Percentiles rank a stretch among this genome's conserved stretches.
phyloP scores from a whole-genome alignment of 2,797 vertebrate species.

The Rhinatrema bivittatum region DNA sequence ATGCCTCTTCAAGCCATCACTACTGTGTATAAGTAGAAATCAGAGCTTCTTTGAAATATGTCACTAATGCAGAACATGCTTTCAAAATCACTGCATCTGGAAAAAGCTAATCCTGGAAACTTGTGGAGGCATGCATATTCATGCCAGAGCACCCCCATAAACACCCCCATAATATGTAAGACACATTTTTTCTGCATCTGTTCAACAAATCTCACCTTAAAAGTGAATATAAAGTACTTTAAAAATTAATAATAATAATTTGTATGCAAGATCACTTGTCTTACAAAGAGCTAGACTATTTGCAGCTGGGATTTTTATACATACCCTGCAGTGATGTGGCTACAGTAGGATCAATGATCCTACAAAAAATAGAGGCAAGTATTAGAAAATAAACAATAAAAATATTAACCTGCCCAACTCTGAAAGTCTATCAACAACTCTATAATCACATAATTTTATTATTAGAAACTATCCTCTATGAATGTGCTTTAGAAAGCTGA shows the following conservation, averaged over 20 bases:
- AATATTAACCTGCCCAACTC: slow-evolving; percentile 10
- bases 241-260: too few species aligned
- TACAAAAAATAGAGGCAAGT: slow-evolving; percentile 11
- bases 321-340: slow-evolving; percentile 10
- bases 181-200: background rate
- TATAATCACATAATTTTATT: slow-evolving; percentile 2
- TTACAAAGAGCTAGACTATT: slow-evolving; percentile 19
- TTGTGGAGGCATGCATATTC: too few species aligned
- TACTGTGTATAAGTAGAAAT: too few species aligned
- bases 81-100: too few species aligned
- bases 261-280: slow-evolving; percentile 4
- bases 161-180: too few species aligned
- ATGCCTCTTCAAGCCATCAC: too few species aligned
- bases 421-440: slow-evolving; percentile 13
- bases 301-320: slow-evolving; percentile 11
- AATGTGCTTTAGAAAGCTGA: background rate
- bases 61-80: too few species aligned
- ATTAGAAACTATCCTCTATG: slow-evolving; percentile 5
- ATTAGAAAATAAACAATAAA: slow-evolving; percentile 4
- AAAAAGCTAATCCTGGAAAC: too few species aligned
- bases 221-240: too few species aligned
- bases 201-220: slow-evolving; percentile 5
- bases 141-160: too few species aligned
- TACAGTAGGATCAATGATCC: slow-evolving; percentile 1
- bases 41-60: too few species aligned